Evolutionary conservation across 2,888 invertebrate species (phyloP), one percentile per base, ranked within the genome.

Genomic region (Ommatoiulus sabulosus): DNA sequence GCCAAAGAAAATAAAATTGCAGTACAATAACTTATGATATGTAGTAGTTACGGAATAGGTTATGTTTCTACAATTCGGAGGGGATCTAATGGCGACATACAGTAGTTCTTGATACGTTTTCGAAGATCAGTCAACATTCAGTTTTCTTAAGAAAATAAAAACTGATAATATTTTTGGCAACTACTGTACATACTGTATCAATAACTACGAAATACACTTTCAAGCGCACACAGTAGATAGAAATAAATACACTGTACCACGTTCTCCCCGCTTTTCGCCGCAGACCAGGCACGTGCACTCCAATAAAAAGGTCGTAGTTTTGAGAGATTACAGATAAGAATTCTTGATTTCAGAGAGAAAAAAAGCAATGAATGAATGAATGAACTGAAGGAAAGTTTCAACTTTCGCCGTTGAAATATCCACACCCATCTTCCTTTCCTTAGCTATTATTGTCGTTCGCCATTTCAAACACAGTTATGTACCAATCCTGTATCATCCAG

Each of bases 251-350:
- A n/a, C n/a, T n/a, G n/a, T n/a, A 35, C 35, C 35, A 35, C 35
- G 35, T 35, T 35, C 35, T 35, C 35, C 35, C 35, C 35, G 35
- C 35, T 35, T 1, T 35, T 35, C 35, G 35, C 35, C 0, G 35
- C 35, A 35, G 35, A 35, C 0, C 35, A 35, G 35, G 0, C 72
- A 24, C 72, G 72, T 72, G 24, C 72, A 24, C 24, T 72, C 24
- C 10, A 72, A 72, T 63, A 15, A 44, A 85, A 85, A 44, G 15
- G 44, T 20, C 85, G 44, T 44, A 85, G 44, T 85, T 85, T 44
- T 85, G 46, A 85, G 46, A 85, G 85, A 85, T 85, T 44, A 1
- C n/a, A 72, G 72, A 72, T 72, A 72, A 57, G n/a, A 57, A 72
- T 24, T 72, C 63, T 72, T 24, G 24, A 72, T 72, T 24, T 72